Percentiles rank a stretch among this genome's conserved stretches.
phyloP scores from a whole-genome alignment of 2,888 invertebrate genomes.

The Proisotoma minuta region DNA sequence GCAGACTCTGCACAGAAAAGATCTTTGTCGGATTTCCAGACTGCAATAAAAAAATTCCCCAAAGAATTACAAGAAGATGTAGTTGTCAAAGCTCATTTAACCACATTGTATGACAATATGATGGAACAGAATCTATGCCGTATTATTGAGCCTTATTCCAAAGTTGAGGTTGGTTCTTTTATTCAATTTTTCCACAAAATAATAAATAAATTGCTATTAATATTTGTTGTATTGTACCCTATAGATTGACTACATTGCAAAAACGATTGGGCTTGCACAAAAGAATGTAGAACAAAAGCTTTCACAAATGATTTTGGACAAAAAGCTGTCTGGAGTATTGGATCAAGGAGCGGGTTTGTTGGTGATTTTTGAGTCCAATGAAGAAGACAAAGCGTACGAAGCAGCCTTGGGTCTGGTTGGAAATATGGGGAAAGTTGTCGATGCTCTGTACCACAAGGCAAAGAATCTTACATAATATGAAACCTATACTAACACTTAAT shows the following conservation, averaged over 20 bases:
- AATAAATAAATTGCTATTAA: neutral
- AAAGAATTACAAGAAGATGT: conserved; percentile 90
- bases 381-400: conserved; percentile 94
- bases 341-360: conserved; percentile 98
- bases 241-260: conserved; percentile 74
- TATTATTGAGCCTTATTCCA: conserved; percentile 97
- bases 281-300: conserved; percentile 94
- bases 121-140: conserved; percentile 97
- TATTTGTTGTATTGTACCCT: neutral
- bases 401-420: conserved; percentile 95
- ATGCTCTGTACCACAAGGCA: conserved; percentile 97
- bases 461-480: conserved; percentile 92
- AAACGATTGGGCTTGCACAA: conserved; percentile 82
- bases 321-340: conserved; percentile 92
- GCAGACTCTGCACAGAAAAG: conserved; percentile 94
- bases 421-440: conserved; percentile 99
- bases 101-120: conserved; percentile 95
- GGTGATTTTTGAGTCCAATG: conserved; percentile 93
- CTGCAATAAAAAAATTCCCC: conserved; percentile 76
- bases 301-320: conserved; percentile 99
- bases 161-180: conserved; percentile 70
- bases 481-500: neutral
- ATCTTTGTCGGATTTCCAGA: conserved; percentile 93
- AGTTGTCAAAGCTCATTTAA: conserved; percentile 87
- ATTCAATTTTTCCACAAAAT: neutral